A percentile compares a stretch with the other conserved stretches of the same genome.
These are phyloP conservation scores for Hipparchia semele DNA, from an alignment of 2,888 invertebrate genomes.

Conservation along the genomic window DNA sequence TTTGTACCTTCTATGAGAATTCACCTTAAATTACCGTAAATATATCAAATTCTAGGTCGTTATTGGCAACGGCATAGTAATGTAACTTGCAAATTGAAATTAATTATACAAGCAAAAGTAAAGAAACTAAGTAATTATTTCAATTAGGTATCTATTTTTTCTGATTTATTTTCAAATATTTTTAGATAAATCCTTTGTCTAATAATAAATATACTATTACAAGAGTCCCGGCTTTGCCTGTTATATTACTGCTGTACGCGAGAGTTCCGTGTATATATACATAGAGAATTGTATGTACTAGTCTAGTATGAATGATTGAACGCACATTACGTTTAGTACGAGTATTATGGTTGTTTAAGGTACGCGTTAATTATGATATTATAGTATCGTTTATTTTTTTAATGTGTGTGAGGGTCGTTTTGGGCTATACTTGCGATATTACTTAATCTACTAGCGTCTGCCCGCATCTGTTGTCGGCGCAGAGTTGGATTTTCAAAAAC, in stretches of 20 bases:
- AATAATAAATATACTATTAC: conserved; percentile 14
- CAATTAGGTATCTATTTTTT: not conserved
- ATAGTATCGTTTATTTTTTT: conserved; percentile 34
- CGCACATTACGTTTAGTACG: conserved; percentile 39
- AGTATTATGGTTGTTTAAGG: conserved; percentile 31
- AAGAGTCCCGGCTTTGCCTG: conserved; percentile 22
- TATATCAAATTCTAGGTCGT: conserved; percentile 16
- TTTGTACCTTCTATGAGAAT: conserved; percentile 10
- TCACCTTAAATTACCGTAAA: conserved; percentile 7
- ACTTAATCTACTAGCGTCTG: not conserved
- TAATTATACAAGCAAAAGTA: conserved; percentile 10
- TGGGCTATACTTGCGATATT: conserved; percentile 21
- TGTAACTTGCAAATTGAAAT: conserved; percentile 15
- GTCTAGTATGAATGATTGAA: conserved; percentile 39
- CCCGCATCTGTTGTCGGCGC: no score
- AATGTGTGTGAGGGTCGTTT: conserved; percentile 16
- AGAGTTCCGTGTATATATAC: conserved; percentile 41
- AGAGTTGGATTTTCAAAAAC: no score
- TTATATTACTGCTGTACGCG: conserved; percentile 34
- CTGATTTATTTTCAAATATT: not conserved
- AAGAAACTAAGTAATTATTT: not conserved
- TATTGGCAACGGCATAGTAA: conserved; percentile 7
- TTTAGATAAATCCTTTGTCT: conserved; percentile 6
- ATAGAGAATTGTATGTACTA: conserved; percentile 40
- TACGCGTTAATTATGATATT: conserved; percentile 23